Conservation (phyloP, 2,797 vertebrate genomes). For the Enteromius paludinosus region DNA sequence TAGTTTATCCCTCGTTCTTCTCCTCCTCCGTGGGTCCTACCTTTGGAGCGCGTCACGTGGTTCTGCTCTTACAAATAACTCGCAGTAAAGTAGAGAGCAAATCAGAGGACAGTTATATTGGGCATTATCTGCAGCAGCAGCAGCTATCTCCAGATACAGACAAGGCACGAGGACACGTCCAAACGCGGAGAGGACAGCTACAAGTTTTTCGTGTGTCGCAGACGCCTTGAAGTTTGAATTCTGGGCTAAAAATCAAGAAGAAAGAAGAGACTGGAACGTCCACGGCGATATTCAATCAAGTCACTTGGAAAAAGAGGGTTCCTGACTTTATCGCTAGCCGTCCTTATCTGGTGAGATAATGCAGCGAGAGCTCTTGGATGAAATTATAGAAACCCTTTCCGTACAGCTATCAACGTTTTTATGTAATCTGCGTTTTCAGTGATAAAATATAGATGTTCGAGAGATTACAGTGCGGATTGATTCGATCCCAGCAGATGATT, state of each 20-base stretch:
- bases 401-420: conserved; percentile 68
- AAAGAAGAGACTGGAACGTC: conserved; percentile 26
- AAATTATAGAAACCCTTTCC: conserved; percentile 62
- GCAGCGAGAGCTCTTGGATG: conserved; percentile 67
- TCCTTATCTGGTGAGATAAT: conserved; percentile 85
- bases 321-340: conserved; percentile 72
- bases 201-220: neutral
- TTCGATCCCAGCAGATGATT: conserved; percentile 63
- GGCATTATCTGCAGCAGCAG: conserved; percentile 72
- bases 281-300: conserved; percentile 51
- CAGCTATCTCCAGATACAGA: conserved; percentile 64
- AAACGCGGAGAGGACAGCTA: conserved; percentile 32
- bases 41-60: conserved; percentile 79
- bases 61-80: conserved; percentile 73
- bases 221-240: neutral
- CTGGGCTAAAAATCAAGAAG: conserved; percentile 18
- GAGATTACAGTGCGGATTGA: conserved; percentile 61
- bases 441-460: conserved; percentile 66
- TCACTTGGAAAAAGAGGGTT: conserved; percentile 61
- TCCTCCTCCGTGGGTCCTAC: conserved; percentile 66
- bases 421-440: conserved; percentile 71
- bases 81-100: conserved; percentile 68
- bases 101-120: conserved; percentile 73
- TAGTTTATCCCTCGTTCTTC: conserved; percentile 53
- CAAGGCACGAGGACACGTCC: conserved; percentile 27